phyloP scores from a whole-genome alignment of 2,113 vertebrate genomes.

The Empidonax traillii region DNA sequence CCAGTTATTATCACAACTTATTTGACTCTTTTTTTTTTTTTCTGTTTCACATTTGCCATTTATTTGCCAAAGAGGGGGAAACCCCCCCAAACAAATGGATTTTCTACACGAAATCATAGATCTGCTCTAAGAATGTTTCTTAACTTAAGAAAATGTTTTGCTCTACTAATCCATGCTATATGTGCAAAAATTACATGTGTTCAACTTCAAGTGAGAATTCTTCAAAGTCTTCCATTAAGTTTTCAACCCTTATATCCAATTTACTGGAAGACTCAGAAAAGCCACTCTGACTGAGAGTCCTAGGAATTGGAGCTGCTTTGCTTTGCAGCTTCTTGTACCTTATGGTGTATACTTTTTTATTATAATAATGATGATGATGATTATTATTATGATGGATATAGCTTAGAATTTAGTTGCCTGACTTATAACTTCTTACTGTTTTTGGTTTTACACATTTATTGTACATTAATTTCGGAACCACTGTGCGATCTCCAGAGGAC shows the following conservation, averaged over 20 bases:
- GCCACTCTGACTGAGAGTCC: constrained; percentile 57
- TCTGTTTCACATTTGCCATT: constrained; percentile 73
- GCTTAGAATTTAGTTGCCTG: constrained; percentile 74
- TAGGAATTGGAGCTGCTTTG: constrained; percentile 71
- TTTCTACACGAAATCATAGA: constrained; percentile 41
- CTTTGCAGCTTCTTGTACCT: constrained; percentile 80
- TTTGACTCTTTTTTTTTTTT: constrained; percentile 50
- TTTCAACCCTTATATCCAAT: not conserved
- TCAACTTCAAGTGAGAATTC: constrained; percentile 39
- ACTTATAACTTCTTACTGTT: constrained; percentile 71
- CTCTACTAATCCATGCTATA: constrained; percentile 49
- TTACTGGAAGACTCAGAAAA: constrained; percentile 52
- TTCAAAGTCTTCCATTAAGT: constrained; percentile 48
- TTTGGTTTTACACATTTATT: constrained; percentile 56
- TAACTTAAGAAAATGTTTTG: constrained; percentile 70
- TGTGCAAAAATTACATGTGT: not conserved
- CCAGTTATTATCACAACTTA: constrained; percentile 63
- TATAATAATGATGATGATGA: constrained; percentile 34
- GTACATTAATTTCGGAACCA: constrained; percentile 19
- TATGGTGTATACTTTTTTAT: constrained; percentile 74
- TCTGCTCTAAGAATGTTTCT: constrained; percentile 64
- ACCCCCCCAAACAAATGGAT: constrained; percentile 48
- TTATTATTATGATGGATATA: constrained; percentile 72
- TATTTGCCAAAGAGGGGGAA: constrained; percentile 88
- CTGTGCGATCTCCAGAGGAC: constrained; percentile 46